Percentiles rank a stretch among this genome's conserved stretches.
These are phyloP conservation scores for Mirza zaza DNA, from an alignment of 2,113 vertebrate species.

Conservation along the genomic window DNA sequence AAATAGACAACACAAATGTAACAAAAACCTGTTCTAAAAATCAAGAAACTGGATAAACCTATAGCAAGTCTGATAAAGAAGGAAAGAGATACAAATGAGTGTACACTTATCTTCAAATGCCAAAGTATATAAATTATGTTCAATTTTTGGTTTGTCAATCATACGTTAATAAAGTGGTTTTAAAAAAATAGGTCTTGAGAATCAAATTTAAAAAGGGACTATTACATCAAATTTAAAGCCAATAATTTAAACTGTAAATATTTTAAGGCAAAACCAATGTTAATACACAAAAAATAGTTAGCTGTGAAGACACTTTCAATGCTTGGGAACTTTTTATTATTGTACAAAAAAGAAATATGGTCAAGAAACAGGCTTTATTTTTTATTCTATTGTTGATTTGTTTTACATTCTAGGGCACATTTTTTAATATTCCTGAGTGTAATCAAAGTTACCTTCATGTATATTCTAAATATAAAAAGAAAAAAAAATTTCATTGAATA, in stretches of 20 bases:
- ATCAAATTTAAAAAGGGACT: slow-evolving; percentile 54
- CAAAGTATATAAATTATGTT: neutral
- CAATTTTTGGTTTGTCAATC: neutral
- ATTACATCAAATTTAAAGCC: neutral
- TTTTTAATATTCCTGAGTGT: neutral
- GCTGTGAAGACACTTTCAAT: slow-evolving; percentile 45
- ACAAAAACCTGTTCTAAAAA: neutral
- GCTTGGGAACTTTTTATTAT: neutral
- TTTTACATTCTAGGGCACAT: neutral
- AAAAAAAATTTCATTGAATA: neutral
- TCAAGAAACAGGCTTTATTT: neutral
- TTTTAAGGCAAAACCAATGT: neutral
- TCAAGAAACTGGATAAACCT: neutral
- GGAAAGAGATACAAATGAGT: neutral
- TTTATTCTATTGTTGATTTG: neutral
- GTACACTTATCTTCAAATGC: neutral
- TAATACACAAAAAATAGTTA: slow-evolving; percentile 38
- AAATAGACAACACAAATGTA: neutral
- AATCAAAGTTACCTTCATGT: neutral
- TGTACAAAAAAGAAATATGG: neutral
- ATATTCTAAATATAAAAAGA: neutral
- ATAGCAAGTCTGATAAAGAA: neutral
- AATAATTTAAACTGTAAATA: slow-evolving; percentile 41
- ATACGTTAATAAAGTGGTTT: neutral
- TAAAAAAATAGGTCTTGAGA: neutral